A percentile compares a stretch with the other conserved stretches of the same genome.
Evolutionary conservation across 1,140 invertebrate species (phyloP).

Genomic region (Neelides sp.): DNA sequence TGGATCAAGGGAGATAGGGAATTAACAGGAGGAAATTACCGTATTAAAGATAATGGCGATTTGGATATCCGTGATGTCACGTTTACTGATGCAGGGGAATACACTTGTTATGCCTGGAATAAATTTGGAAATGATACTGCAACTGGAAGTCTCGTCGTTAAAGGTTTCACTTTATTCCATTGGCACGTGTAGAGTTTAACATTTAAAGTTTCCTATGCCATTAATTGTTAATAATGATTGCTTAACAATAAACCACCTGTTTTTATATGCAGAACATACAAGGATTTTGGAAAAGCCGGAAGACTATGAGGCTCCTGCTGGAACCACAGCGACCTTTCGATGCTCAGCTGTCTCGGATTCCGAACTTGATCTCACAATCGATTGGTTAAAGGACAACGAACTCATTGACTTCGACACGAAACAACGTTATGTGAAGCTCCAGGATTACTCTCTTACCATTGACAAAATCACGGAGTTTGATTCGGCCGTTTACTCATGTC

Average conservation of each 20-base stretch:
- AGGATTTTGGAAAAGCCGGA: slow-evolving; percentile 71
- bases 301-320: slow-evolving; percentile 79
- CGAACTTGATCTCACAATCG: slow-evolving; percentile 61
- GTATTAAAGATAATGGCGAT: slow-evolving; percentile 60
- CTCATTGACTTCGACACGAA: slow-evolving; percentile 75
- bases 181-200: not conserved
- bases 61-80: slow-evolving; percentile 68
- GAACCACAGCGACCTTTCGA: slow-evolving; percentile 76
- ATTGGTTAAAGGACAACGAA: slow-evolving; percentile 75
- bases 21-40: slow-evolving; percentile 66
- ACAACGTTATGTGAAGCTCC: slow-evolving; percentile 64
- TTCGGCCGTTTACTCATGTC: slow-evolving; percentile 89
- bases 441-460: slow-evolving; percentile 85
- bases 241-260: slow-evolving; percentile 11
- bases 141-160: slow-evolving; percentile 63
- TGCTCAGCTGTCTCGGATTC: slow-evolving; percentile 82
- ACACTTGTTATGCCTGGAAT: slow-evolving; percentile 83
- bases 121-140: slow-evolving; percentile 73
- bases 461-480: slow-evolving; percentile 86
- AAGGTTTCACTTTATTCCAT: slow-evolving; percentile 43
- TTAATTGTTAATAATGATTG: slow-evolving; percentile 4
- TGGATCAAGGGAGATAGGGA: slow-evolving; percentile 74
- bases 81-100: slow-evolving; percentile 73
- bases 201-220: not conserved
- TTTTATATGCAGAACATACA: slow-evolving; percentile 53